Percentiles rank a stretch among this genome's conserved stretches.
These are phyloP conservation scores for Folsomia candida DNA, from an alignment of 2,888 invertebrate genomes.

Conservation along the genomic window DNA sequence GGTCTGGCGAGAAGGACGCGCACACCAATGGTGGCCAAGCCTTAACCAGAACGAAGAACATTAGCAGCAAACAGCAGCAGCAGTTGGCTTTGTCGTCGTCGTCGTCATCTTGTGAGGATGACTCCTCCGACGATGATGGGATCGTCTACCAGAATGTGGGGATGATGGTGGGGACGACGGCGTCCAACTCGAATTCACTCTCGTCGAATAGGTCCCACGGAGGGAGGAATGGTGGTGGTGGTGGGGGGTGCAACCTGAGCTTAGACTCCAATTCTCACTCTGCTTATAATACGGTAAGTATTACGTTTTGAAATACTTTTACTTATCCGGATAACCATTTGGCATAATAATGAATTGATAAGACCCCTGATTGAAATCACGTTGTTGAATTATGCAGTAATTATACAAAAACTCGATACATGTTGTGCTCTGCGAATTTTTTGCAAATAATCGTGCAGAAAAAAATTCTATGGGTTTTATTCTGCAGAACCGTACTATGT, in stretches of 20 bases:
- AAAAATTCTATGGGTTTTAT: too few species aligned
- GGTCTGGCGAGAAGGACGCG: not conserved
- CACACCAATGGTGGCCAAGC: conserved; percentile 53
- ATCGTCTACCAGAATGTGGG: conserved; percentile 20
- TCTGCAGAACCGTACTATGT: too few species aligned
- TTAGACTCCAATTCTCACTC: conserved; percentile 55
- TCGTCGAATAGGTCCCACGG: conserved; percentile 33
- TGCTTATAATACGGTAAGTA: conserved; percentile 78
- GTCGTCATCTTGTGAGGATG: conserved; percentile 32
- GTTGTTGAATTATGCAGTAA: too few species aligned
- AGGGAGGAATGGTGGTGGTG: conserved; percentile 29
- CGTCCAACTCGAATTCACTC: conserved; percentile 38
- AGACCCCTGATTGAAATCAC: too few species aligned
- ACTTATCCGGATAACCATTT: too few species aligned
- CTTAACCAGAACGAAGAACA: not conserved
- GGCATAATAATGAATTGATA: too few species aligned
- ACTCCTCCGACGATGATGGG: conserved; percentile 41
- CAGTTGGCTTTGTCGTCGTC: conserved; percentile 13
- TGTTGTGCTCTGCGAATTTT: too few species aligned
- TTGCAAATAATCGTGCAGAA: too few species aligned
- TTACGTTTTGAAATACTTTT: too few species aligned
- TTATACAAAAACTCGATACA: too few species aligned
- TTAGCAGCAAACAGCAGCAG: not conserved
- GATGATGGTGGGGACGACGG: conserved; percentile 14
- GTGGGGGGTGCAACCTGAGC: conserved; percentile 47